Conservation (phyloP, 1,140 invertebrate genomes). For the Pomphorhynchus laevis region DNA sequence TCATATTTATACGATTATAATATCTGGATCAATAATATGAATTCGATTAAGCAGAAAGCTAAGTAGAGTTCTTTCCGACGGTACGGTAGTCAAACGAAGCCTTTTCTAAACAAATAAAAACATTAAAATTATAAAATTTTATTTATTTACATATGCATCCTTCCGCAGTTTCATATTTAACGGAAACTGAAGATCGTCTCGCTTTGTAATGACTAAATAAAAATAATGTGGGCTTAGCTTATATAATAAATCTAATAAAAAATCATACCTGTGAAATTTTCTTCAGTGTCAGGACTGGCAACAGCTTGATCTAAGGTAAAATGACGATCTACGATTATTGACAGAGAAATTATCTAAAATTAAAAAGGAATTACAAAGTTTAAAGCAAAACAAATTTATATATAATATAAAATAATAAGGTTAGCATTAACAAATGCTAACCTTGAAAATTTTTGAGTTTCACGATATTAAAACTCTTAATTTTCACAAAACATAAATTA, state of each 20-base stretch:
- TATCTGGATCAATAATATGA: conserved; percentile 50
- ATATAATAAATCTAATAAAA: not conserved
- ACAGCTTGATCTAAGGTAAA: conserved; percentile 25
- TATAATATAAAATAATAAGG: not conserved
- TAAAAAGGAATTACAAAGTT: conserved; percentile 8
- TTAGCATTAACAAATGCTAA: not conserved
- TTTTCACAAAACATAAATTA: not conserved
- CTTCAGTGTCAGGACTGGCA: conserved; percentile 36
- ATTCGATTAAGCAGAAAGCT: conserved; percentile 30
- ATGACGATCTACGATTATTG: conserved; percentile 32
- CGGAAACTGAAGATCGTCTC: conserved; percentile 38
- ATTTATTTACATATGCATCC: conserved; percentile 20
- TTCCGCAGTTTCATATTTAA: conserved; percentile 31
- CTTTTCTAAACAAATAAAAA: conserved; percentile 8
- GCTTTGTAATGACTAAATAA: conserved; percentile 37
- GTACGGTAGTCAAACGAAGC: conserved; percentile 33
- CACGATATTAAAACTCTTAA: not conserved
- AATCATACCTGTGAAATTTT: conserved; percentile 43
- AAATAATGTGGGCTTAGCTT: conserved; percentile 7
- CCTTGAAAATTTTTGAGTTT: not conserved
- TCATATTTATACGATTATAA: conserved; percentile 30
- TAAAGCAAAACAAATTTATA: conserved; percentile 2
- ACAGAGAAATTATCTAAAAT: conserved; percentile 34
- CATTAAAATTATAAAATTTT: conserved; percentile 2
- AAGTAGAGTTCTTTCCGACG: conserved; percentile 43